Conservation (phyloP, 2,888 invertebrate genomes). For the Drosophila incognita region DNA sequence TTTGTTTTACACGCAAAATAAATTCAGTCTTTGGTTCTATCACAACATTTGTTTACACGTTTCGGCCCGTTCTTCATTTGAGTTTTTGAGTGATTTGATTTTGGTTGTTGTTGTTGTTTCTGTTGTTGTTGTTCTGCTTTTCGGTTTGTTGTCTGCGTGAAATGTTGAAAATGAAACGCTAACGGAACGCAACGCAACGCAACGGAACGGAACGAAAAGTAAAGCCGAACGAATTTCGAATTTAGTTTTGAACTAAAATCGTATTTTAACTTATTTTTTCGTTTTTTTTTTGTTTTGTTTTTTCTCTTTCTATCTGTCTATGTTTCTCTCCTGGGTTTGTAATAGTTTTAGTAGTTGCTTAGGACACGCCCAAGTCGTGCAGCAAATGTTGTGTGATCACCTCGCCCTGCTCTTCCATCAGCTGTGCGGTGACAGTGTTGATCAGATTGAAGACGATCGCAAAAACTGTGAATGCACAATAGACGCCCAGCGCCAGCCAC, state of each 20-base stretch:
- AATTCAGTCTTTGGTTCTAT: conserved; percentile 86
- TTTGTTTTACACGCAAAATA: conserved; percentile 81
- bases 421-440: conserved; percentile 87
- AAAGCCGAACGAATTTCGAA: conserved; percentile 69
- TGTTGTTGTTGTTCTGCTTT: conserved; percentile 33
- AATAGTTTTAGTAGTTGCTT: conserved; percentile 52
- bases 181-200: conserved; percentile 54
- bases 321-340: conserved; percentile 45
- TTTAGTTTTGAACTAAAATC: conserved; percentile 75
- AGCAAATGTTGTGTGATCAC: conserved; percentile 85
- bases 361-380: conserved; percentile 85
- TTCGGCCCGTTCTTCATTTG: conserved; percentile 65
- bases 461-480: conserved; percentile 96
- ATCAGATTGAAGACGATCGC: conserved; percentile 94
- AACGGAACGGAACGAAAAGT: conserved; percentile 66
- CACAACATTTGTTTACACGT: conserved; percentile 86
- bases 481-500: conserved; percentile 98
- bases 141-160: conserved; percentile 43
- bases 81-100: conserved; percentile 29
- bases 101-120: conserved; percentile 19
- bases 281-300: conserved; percentile 14
- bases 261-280: conserved; percentile 33
- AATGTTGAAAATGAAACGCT: conserved; percentile 62
- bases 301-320: conserved; percentile 41
- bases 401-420: conserved; percentile 85